A percentile compares a stretch with the other conserved stretches of the same genome.
phyloP scores from a whole-genome alignment of 2,797 vertebrate species.

The Chelon auratus region DNA sequence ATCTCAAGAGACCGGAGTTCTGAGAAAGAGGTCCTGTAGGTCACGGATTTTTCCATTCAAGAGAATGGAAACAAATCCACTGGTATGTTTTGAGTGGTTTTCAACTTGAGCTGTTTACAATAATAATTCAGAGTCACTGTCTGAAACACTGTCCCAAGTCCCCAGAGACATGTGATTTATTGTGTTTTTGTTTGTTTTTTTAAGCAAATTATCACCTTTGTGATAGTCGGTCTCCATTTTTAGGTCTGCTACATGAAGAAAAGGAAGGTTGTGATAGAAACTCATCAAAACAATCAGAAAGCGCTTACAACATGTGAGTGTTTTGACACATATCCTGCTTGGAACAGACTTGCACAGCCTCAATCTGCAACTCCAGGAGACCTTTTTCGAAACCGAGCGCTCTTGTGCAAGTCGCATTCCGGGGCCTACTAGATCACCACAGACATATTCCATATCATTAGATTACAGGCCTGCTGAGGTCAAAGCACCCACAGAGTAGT shows the following conservation, averaged over 20 bases:
- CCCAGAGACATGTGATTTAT: slow-evolving; percentile 36
- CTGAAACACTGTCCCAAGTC: slow-evolving; percentile 33
- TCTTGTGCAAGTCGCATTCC: slow-evolving; percentile 74
- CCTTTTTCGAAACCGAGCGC: slow-evolving; percentile 47
- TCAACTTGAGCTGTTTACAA: slow-evolving; percentile 73
- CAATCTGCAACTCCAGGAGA: slow-evolving; percentile 23
- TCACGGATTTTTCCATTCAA: slow-evolving; percentile 84
- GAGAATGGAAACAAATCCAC: slow-evolving; percentile 45
- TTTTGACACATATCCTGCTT: slow-evolving; percentile 31
- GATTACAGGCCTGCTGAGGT: slow-evolving; percentile 74
- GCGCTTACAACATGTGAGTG: neutral
- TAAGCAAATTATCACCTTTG: neutral
- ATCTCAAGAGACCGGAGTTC: slow-evolving; percentile 81
- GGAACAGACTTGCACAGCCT: slow-evolving; percentile 24
- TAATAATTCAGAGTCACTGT: slow-evolving; percentile 57
- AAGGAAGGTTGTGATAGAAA: neutral
- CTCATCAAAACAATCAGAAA: neutral
- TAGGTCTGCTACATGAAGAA: neutral
- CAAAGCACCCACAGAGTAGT: slow-evolving; percentile 62
- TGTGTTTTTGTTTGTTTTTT: neutral
- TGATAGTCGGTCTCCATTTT: neutral
- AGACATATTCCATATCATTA: slow-evolving; percentile 77
- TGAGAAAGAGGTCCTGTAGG: slow-evolving; percentile 76
- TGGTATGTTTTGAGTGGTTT: slow-evolving; percentile 60
- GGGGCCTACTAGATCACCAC: slow-evolving; percentile 61